Conservation (phyloP, 2,797 vertebrate genomes). For the Erpetoichthys calabaricus region DNA sequence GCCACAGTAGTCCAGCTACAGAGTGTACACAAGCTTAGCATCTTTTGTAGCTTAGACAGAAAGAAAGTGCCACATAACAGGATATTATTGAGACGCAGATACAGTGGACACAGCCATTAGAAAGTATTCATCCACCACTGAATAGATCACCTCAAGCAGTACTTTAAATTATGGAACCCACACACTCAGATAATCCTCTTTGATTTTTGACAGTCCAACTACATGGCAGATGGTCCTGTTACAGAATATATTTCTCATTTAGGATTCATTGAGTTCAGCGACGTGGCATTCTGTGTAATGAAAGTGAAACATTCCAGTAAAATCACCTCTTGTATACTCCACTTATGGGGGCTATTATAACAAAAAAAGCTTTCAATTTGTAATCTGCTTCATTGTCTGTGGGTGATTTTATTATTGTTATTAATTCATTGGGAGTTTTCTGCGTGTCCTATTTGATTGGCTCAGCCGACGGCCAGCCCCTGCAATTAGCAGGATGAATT, state of each 20-base stretch:
- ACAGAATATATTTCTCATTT: constrained; percentile 38
- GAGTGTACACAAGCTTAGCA: no score
- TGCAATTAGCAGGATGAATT: constrained; percentile 30
- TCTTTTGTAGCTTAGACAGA: no score
- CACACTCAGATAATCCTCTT: constrained; percentile 27
- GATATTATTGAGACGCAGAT: no score
- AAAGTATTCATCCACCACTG: no score
- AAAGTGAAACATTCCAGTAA: constrained; percentile 29
- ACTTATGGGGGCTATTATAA: constrained; percentile 12
- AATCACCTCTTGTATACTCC: constrained; percentile 16
- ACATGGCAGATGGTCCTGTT: constrained; percentile 42
- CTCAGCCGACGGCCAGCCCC: constrained; percentile 25
- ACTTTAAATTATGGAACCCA: constrained; percentile 27
- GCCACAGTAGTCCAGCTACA: no score
- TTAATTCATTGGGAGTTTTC: constrained; percentile 35
- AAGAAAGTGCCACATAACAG: no score
- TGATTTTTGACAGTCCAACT: constrained; percentile 31
- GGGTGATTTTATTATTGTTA: constrained; percentile 36
- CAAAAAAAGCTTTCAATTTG: constrained; percentile 28
- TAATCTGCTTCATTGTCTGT: constrained; percentile 34
- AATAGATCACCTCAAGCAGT: background rate
- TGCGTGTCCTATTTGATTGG: constrained; percentile 32
- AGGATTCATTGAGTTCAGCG: constrained; percentile 39
- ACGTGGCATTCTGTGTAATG: constrained; percentile 42
- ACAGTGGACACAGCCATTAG: no score